Evolutionary conservation across 2,797 vertebrate genomes (phyloP).

Genomic region (Crotalus adamanteus): DNA sequence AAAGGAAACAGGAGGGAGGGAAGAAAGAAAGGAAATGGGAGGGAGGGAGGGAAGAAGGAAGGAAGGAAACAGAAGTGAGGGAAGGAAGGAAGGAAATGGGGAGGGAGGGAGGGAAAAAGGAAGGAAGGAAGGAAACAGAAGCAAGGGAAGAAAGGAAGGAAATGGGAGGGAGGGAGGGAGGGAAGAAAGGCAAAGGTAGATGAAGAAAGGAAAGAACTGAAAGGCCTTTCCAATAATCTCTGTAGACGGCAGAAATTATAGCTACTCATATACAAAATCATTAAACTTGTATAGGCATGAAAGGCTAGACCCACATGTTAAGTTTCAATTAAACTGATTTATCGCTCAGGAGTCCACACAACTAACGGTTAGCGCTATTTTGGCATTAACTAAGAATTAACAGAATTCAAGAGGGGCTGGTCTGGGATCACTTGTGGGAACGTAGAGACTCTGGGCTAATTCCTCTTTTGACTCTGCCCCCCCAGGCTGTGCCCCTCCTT

Average conservation of each 20-base stretch:
- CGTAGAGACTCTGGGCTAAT: background rate
- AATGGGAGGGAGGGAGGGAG: too few relatives aligned
- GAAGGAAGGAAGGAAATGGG: too few relatives aligned
- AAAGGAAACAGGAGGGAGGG: too few relatives aligned
- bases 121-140: too few relatives aligned
- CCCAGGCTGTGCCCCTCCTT: background rate
- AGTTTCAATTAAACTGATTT: background rate
- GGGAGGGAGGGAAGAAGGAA: too few relatives aligned
- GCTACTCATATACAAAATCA: slow-evolving; percentile 56
- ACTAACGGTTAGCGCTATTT: background rate
- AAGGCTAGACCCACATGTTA: background rate
- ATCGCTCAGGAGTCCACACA: background rate
- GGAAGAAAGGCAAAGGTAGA: background rate
- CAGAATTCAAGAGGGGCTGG: background rate
- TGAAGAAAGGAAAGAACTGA: slow-evolving; percentile 24
- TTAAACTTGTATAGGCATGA: slow-evolving; percentile 45
- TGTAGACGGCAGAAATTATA: slow-evolving; percentile 52
- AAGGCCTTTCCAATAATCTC: slow-evolving; percentile 61
- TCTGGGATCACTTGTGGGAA: background rate
- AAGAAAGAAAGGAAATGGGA: too few relatives aligned
- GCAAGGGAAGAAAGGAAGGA: too few relatives aligned
- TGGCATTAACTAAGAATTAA: background rate
- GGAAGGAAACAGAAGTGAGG: too few relatives aligned
- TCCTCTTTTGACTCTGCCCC: background rate
- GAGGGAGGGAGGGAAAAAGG: too few relatives aligned